Evolutionary conservation across 2,797 vertebrate species (phyloP).

Genomic region (Acipenser ruthenus): DNA sequence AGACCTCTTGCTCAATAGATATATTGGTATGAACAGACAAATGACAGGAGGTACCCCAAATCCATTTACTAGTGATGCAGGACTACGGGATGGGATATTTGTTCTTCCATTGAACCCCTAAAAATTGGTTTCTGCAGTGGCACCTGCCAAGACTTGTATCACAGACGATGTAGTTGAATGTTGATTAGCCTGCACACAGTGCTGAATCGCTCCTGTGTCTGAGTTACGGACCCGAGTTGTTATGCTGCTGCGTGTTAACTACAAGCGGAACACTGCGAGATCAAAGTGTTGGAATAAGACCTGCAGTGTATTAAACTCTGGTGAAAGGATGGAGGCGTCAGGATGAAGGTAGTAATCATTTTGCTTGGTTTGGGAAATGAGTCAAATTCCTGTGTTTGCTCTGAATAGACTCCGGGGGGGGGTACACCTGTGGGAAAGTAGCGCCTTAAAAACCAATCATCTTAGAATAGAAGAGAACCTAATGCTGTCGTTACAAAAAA

Average conservation of each 20-base stretch:
- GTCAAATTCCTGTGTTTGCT: constrained; percentile 11
- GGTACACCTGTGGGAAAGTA: constrained; percentile 17
- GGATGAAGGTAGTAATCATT: constrained; percentile 12
- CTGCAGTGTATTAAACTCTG: background rate
- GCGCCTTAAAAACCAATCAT: constrained; percentile 12
- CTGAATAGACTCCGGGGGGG: background rate
- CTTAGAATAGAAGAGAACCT: background rate
- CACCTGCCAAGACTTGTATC: too few relatives aligned
- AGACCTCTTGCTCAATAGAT: too few relatives aligned
- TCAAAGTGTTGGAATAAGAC: background rate
- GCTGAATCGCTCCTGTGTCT: too few relatives aligned
- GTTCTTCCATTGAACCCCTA: too few relatives aligned
- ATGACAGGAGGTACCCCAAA: too few relatives aligned
- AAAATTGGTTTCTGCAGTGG: too few relatives aligned
- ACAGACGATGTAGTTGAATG: too few relatives aligned
- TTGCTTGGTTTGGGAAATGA: constrained; percentile 1
- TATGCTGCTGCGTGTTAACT: background rate
- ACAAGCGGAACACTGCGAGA: background rate
- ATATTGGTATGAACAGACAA: too few relatives aligned
- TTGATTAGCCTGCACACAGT: too few relatives aligned
- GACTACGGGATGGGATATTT: too few relatives aligned
- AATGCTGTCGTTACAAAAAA: background rate
- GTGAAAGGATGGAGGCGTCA: background rate
- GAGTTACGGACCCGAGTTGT: too few relatives aligned
- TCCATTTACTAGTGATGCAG: too few relatives aligned